Conservation (phyloP, 2,888 invertebrate genomes). For the Cephus pygmeus region DNA sequence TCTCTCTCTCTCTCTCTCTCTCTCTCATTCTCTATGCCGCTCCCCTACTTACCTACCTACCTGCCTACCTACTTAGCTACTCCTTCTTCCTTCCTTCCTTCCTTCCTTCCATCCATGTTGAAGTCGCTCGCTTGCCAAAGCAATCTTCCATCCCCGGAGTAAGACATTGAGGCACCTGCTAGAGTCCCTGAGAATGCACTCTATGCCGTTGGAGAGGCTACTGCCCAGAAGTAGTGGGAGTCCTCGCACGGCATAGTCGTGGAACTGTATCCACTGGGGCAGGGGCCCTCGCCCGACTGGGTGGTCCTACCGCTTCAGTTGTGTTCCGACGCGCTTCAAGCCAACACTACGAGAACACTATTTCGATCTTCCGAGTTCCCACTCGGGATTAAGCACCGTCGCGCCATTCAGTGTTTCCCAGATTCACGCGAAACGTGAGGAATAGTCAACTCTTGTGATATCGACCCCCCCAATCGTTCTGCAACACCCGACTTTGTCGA, state of each 20-base stretch:
- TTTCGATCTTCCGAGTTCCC: constrained; percentile 34
- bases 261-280: constrained; percentile 58
- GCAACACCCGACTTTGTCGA: too few species aligned
- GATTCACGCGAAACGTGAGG: too few species aligned
- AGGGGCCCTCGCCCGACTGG: constrained; percentile 61
- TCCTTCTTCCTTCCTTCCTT: constrained; percentile 14
- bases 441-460: too few species aligned
- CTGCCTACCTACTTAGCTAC: not conserved
- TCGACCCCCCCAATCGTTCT: too few species aligned
- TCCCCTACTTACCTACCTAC: constrained; percentile 23
- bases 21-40: constrained; percentile 35
- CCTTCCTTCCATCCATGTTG: constrained; percentile 39
- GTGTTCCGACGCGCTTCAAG: constrained; percentile 65
- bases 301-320: constrained; percentile 67
- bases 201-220: constrained; percentile 25
- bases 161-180: constrained; percentile 66
- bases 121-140: constrained; percentile 35
- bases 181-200: constrained; percentile 51
- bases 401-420: too few species aligned
- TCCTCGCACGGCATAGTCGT: constrained; percentile 53
- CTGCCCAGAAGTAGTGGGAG: constrained; percentile 56
- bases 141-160: constrained; percentile 62
- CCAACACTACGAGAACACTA: constrained; percentile 57
- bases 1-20: constrained; percentile 5
- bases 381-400: constrained; percentile 14